Evolutionary conservation across 2,113 vertebrate species (phyloP), one percentile per base, ranked within the genome.

Genomic region (Tragelaphus scriptus): DNA sequence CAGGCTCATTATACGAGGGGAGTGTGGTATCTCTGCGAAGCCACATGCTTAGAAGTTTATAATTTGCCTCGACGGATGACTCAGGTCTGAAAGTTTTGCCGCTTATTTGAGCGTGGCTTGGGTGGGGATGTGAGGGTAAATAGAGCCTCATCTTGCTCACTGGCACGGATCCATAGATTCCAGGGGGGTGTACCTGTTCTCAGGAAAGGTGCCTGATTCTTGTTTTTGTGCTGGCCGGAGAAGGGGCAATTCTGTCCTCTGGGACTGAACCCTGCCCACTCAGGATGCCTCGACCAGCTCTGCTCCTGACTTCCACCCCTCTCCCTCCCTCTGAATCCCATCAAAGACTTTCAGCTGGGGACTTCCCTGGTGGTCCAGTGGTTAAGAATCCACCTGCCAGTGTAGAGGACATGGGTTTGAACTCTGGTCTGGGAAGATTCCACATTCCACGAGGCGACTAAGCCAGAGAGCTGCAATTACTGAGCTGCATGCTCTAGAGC

Each of bases 41-140:
- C 97, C 97, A 87, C 97, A 81, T 0, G 49, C 91, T 93, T 71
- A 90, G 95, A 89, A 89, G 97, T 97, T 97, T 97, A 82, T 98
- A 94, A 97, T 98, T 98, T 94, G 80, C 94, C 86, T 94, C 44
- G 5, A 65, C 32, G 61, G 97, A 96, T 97, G 98, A 97, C 95
- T 97, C 71, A 96, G 95, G 94, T 91, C 97, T 93, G 53, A 92
- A 95, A 85, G 90, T 85, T 96, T 77, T n/a, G 6, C 80, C 90
- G 81, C 96, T 94, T 95, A 94, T 97, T 94, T 93, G 94, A 92
- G 92, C 32, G 11, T 81, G 98, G 95, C 87, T 94, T 86, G 87
- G 91, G 95, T 82, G 61, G 90, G 92, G 88, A 80, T 28, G 6
- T 30, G 26, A 85, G 12, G 77, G 68, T 88, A 65, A 92, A 94